phyloP scores from a whole-genome alignment of 2,797 vertebrate species.

The Enteromius argenteus region DNA sequence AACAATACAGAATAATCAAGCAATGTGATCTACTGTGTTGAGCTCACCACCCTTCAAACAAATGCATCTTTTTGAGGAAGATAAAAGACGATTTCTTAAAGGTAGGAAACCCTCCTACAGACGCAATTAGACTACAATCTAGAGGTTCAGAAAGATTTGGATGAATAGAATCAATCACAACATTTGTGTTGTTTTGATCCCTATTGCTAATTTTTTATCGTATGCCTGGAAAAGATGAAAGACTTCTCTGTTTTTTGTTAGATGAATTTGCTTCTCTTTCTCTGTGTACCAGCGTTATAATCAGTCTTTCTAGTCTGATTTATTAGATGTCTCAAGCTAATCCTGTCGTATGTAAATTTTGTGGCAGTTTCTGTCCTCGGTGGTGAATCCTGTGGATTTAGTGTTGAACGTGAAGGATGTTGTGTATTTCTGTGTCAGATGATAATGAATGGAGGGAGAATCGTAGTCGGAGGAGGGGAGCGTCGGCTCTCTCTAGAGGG shows the following conservation, averaged over 20 bases:
- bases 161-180: neutral
- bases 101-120: conserved; percentile 44
- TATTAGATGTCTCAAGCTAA: conserved; percentile 1
- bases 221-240: neutral
- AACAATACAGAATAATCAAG: neutral
- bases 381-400: conserved; percentile 17
- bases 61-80: conserved; percentile 64
- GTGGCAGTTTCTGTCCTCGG: conserved; percentile 22
- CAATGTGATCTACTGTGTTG: neutral
- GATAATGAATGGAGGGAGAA: conserved; percentile 37
- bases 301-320: conserved; percentile 21
- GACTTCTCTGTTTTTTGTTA: neutral
- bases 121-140: neutral
- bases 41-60: conserved; percentile 35
- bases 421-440: conserved; percentile 40
- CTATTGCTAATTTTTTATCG: neutral
- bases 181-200: neutral
- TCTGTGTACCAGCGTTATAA: conserved; percentile 1
- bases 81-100: conserved; percentile 59
- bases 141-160: neutral
- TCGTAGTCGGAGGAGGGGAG: conserved; percentile 28
- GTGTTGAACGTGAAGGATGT: conserved; percentile 33
- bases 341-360: conserved; percentile 32
- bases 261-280: neutral
- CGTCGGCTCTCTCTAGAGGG: conserved; percentile 25